Conservation (phyloP, 2,113 vertebrate genomes). For the Coryphaenoides rupestris region DNA sequence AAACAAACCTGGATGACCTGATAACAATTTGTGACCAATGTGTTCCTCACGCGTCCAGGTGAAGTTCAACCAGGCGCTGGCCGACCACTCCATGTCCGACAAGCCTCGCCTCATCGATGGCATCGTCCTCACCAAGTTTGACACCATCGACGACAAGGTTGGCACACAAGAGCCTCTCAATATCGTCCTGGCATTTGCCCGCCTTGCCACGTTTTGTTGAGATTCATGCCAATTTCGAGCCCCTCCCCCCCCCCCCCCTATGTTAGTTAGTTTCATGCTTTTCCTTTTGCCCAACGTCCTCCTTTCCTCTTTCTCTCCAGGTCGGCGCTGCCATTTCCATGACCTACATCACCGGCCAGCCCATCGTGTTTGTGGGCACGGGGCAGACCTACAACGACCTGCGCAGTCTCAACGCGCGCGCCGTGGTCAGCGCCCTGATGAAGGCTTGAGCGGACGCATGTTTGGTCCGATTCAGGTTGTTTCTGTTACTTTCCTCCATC, state of each 20-base stretch:
- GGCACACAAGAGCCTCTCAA: slow-evolving; percentile 10
- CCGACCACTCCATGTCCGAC: slow-evolving; percentile 94
- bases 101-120: slow-evolving; percentile 94
- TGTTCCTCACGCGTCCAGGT: slow-evolving; percentile 71
- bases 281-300: background rate
- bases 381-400: slow-evolving; percentile 98
- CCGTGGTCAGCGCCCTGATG: slow-evolving; percentile 96
- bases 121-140: slow-evolving; percentile 98
- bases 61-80: slow-evolving; percentile 97
- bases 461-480: slow-evolving; percentile 7
- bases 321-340: slow-evolving; percentile 97
- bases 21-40: too few species aligned
- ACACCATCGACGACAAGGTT: slow-evolving; percentile 99
- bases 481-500: background rate
- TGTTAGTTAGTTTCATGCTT: background rate
- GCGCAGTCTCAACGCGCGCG: slow-evolving; percentile 94
- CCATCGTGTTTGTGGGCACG: slow-evolving; percentile 96
- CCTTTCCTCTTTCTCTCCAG: slow-evolving; percentile 58
- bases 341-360: slow-evolving; percentile 98
- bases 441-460: slow-evolving; percentile 79
- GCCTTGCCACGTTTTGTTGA: too few species aligned
- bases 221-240: too few species aligned
- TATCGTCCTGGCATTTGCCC: too few species aligned
- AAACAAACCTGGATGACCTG: too few species aligned
- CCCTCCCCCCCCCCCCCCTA: too few species aligned